phyloP scores from a whole-genome alignment of 2,113 vertebrate genomes.

The Rana temporaria region DNA sequence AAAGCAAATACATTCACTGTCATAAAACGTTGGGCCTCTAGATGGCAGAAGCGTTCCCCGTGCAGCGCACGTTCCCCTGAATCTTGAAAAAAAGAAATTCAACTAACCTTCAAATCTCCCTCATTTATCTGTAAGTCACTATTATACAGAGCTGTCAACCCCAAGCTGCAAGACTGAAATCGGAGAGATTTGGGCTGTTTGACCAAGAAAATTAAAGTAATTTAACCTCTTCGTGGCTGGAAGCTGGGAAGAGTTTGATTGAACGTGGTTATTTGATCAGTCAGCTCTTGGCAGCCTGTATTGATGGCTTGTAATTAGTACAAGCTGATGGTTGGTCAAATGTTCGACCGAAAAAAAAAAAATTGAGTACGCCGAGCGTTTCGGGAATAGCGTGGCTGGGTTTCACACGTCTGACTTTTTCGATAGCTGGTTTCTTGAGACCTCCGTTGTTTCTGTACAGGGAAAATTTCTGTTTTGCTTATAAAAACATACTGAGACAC shows the following conservation, averaged over 20 bases:
- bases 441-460: no score
- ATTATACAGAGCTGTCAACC: conserved; percentile 43
- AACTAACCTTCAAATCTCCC: conserved; percentile 54
- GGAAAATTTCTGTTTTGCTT: no score
- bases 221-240: conserved; percentile 29
- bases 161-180: conserved; percentile 27
- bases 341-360: neutral
- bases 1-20: neutral
- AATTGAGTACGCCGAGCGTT: neutral
- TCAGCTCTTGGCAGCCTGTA: neutral
- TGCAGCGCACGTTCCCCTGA: neutral
- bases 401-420: no score
- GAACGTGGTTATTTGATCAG: neutral
- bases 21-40: neutral
- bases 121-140: conserved; percentile 55
- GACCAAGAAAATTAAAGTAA: conserved; percentile 26
- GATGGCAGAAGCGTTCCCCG: conserved; percentile 26
- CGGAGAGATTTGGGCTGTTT: conserved; percentile 37
- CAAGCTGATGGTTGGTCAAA: neutral
- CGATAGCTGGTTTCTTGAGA: no score
- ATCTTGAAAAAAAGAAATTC: conserved; percentile 8
- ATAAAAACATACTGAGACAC: no score
- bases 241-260: neutral
- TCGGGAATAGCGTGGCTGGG: neutral
- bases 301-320: conserved; percentile 16